Base-by-base conservation (phyloP, 2,888 invertebrate species). In the Euproctis similis region DNA sequence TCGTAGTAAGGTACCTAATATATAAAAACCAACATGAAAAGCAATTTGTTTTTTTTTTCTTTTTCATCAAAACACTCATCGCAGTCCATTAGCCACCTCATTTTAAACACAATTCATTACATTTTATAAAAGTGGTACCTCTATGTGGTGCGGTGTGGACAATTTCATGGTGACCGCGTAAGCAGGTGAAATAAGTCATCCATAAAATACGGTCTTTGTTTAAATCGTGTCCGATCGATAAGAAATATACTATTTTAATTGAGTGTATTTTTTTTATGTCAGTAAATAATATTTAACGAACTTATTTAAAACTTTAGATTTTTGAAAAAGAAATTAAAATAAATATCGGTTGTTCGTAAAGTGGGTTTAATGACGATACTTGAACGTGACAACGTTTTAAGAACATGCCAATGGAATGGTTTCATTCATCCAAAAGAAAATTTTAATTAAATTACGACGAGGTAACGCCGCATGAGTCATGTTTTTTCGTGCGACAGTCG, bases 161-260 rank as follows among this genome's bases (percentile, higher is more conserved):
- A 53, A 60, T 59, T 59, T 59, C 50, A 61, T 52, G 59, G 57
- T 53, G 53, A 46, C 37, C 52, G 54, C 36, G n/a, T 29, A 21
- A 31, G 42, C 61, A 62, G 60, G 61, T 62, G 61, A 33, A 27
- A 26, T 12, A 27, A 26, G 11, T 48, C 44, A 47, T 12, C 53
- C 56, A 48, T 49, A 42, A 51, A 46, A 46, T 35, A 21, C 10
- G 4, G 6, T 14, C 4, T 4, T 31, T 34, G 25, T 39, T 41
- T 49, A 45, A 34, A 35, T 28, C 13, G 18, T 25, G 30, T 39
- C 36, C 34, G 23, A 39, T 49, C 24, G 27, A 37, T 31, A 17
- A 36, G 34, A 32, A 36, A 46, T 46, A 38, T 23, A 17, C 36
- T n/a, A n/a, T 43, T 34, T 26, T 34, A 18, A 30, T 24, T 30